Percentiles rank a stretch among this genome's conserved stretches.
These are phyloP conservation scores for Meloe dianella DNA, from an alignment of 2,888 invertebrate species.

Conservation along the genomic window DNA sequence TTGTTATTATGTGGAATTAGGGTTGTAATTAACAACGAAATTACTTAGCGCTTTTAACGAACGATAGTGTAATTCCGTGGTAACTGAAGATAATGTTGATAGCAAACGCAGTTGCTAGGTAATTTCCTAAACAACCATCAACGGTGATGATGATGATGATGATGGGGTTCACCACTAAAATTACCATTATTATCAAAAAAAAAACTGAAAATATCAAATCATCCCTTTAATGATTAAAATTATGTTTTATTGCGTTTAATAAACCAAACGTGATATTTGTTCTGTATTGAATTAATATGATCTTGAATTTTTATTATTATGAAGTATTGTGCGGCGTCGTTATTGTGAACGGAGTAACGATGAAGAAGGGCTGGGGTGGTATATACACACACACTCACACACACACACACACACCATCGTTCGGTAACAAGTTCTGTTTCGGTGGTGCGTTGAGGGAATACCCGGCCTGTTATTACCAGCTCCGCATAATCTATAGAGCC, in stretches of 20 bases:
- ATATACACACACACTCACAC: too few relatives aligned
- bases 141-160: constrained; percentile 18
- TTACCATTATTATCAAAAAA: background rate
- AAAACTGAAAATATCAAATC: too few relatives aligned
- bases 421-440: constrained; percentile 51
- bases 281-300: background rate
- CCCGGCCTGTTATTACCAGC: constrained; percentile 54
- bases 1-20: background rate
- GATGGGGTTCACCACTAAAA: background rate
- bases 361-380: constrained; percentile 21
- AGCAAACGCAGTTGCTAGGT: constrained; percentile 21
- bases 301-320: background rate
- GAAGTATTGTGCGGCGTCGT: background rate
- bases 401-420: too few relatives aligned
- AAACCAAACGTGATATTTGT: too few relatives aligned
- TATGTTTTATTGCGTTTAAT: too few relatives aligned
- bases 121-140: constrained; percentile 24
- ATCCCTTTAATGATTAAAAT: too few relatives aligned
- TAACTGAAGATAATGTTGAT: constrained; percentile 28
- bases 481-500: constrained; percentile 59
- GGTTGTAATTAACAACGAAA: constrained; percentile 23
- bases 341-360: constrained; percentile 1
- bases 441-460: constrained; percentile 55
- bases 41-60: constrained; percentile 27
- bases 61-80: constrained; percentile 22